Percentiles rank a stretch among this genome's conserved stretches.
Conservation (phyloP, 1,140 invertebrate species). For the Calephelis nemesis region DNA sequence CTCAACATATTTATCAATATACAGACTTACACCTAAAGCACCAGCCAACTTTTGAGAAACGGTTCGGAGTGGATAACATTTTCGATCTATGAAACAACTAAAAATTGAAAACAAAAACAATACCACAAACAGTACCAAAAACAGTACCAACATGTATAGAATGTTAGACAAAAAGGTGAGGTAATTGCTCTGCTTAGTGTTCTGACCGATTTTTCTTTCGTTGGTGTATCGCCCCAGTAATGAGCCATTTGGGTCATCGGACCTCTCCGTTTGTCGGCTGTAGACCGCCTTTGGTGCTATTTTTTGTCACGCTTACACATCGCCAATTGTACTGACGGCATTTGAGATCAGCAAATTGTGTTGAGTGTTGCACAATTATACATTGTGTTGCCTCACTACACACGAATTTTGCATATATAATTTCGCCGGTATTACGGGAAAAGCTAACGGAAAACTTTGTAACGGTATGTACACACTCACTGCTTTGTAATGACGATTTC, state of each 20-base stretch:
- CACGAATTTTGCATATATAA: constrained; percentile 45
- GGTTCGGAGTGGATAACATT: no score
- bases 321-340: constrained; percentile 29
- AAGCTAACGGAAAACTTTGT: constrained; percentile 36
- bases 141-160: constrained; percentile 25
- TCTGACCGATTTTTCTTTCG: constrained; percentile 71
- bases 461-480: constrained; percentile 38
- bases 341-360: constrained; percentile 29
- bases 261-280: constrained; percentile 67
- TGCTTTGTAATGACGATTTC: constrained; percentile 18
- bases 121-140: no score
- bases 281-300: constrained; percentile 59
- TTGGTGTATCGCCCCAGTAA: constrained; percentile 65
- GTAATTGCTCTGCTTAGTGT: constrained; percentile 32
- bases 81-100: no score
- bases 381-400: constrained; percentile 38
- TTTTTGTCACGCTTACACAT: constrained; percentile 57
- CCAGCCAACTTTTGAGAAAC: no score
- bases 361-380: constrained; percentile 34
- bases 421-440: constrained; percentile 32
- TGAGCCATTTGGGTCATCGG: constrained; percentile 76
- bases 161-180: constrained; percentile 33
- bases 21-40: no score
- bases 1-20: no score
- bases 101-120: no score